Evolutionary conservation across 2,888 invertebrate species (phyloP), one percentile per base, ranked within the genome.

Genomic region (Malthinus flaveolus): DNA sequence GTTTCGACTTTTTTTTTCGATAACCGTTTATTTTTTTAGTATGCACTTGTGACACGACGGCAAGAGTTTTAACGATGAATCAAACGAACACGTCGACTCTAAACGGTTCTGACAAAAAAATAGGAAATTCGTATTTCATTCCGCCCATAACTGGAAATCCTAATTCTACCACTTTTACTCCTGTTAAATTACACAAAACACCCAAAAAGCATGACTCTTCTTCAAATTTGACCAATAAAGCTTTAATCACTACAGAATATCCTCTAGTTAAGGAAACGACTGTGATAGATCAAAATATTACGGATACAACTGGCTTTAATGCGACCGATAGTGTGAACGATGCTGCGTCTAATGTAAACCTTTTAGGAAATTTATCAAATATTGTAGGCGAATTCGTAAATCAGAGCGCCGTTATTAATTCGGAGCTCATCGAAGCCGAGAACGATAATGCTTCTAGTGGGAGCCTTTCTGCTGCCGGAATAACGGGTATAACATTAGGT

Each of bases 401-500:
- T 58, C 50, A 57, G 42, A 64, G 51, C 31, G n/a, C 61, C 46
- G 42, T 59, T n/a, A 49, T 52, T 10, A 62, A 56, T 50, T 61
- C 56, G 12, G 65, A 65, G 57, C 56, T 50, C 13, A 50, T 60
- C 7, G 59, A 51, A 39, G 49, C 39, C 6, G 57, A 66, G 51
- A 49, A 54, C 32, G 56, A 63, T 50, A 59, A 63, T 35, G 62
- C 60, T 39, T 36, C 51, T 48, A 53, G 66, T 7, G 71, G 70
- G 33, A 74, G 73, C 62, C 62, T 77, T 33, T 73, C 77, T 35
- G 77, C 76, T 34, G 77, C 77, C 55, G 76, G 76, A 36, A 88
- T 89, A 63, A 86, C 88, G 13, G 88, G 88, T 9, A 88, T 89
- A 65, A 86, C 87, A 32, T 83, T 89, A 66, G 87, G 85, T 42